Base-by-base conservation (phyloP, 1,140 invertebrate species). In the Drosophila pachea region DNA sequence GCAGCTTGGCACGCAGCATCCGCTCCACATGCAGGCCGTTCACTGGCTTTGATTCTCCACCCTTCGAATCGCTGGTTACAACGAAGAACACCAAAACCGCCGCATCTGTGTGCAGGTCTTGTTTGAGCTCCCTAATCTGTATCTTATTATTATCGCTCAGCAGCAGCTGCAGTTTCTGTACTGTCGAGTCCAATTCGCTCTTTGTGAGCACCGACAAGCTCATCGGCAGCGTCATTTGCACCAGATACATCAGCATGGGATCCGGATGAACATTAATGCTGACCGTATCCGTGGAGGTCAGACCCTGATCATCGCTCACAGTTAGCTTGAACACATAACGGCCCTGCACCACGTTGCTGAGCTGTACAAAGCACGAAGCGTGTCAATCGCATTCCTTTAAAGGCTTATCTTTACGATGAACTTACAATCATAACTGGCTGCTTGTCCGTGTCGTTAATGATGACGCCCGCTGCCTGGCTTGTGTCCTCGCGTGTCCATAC, bases 231-330 rank as follows among this genome's bases (percentile, higher is more conserved):
- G 94, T 94, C 74, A 98, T 89, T 90, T 97, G 95, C 5, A 98
- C 92, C 45, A 97, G 90, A 89, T 96, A 92, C 75, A 93, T 90
- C 29, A 95, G 89, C 76, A 95, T 91, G 0, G 93, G 93, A 90
- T 96, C 95, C 84, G 93, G 91, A 89, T 96, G 96, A 0, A 98
- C 95, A 83, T 95, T 94, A 6, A 98, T 91, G 47, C 94, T 95
- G 5, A 96, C 95, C 6, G 94, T 94, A 87, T 98, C 96, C 12
- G 93, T 92, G 74, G 92, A 93, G 0, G 92, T 93, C 9, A 95
- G 90, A 3, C 97, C 97, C 90, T 98, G 96, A 61, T 95, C 95
- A 90, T 99, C 97, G 42, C 92, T 94, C 4, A 98, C 97, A 61
- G 94, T 96, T 33, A 98, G 90, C 77, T 93, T 94, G 81, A 98